These are phyloP conservation scores for Colletes latitarsis DNA, from an alignment of 1,140 invertebrate species.

Conservation along the genomic window DNA sequence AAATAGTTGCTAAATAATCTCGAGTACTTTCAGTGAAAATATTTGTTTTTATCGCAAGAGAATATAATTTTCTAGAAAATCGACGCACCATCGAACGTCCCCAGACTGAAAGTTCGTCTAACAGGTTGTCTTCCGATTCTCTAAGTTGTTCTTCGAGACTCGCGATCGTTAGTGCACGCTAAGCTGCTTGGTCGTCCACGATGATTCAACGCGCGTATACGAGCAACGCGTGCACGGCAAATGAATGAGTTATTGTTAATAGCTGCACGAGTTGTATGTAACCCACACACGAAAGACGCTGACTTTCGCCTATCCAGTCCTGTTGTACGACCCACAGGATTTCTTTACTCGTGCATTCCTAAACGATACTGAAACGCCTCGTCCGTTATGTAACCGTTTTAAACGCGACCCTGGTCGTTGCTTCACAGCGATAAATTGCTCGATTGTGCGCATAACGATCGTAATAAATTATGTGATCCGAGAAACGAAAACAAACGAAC, in stretches of 20 bases:
- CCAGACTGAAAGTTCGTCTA: too few species aligned
- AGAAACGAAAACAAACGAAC: not conserved
- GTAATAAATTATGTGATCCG: not conserved
- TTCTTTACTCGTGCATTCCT: conserved; percentile 23
- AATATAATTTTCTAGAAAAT: too few species aligned
- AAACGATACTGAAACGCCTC: conserved; percentile 4
- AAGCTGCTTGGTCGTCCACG: not conserved
- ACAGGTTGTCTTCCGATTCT: too few species aligned
- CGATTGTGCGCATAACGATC: not conserved
- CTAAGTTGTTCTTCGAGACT: not conserved
- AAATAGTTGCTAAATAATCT: too few species aligned
- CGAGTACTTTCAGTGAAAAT: too few species aligned
- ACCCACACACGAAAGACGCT: conserved; percentile 36
- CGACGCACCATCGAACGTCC: too few species aligned
- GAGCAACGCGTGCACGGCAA: not conserved
- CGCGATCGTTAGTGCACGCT: not conserved
- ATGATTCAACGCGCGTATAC: conserved; percentile 25
- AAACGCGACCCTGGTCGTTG: not conserved
- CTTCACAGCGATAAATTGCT: not conserved
- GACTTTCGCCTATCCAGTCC: conserved; percentile 44
- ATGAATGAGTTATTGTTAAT: conserved; percentile 35
- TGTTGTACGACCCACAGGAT: conserved; percentile 11
- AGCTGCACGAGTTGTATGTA: not conserved
- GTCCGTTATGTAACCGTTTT: conserved; percentile 3
- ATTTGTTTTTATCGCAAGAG: too few species aligned